A percentile compares a stretch with the other conserved stretches of the same genome.
Conservation (phyloP, 1,140 invertebrate species). For the Choristoneura fumiferana region DNA sequence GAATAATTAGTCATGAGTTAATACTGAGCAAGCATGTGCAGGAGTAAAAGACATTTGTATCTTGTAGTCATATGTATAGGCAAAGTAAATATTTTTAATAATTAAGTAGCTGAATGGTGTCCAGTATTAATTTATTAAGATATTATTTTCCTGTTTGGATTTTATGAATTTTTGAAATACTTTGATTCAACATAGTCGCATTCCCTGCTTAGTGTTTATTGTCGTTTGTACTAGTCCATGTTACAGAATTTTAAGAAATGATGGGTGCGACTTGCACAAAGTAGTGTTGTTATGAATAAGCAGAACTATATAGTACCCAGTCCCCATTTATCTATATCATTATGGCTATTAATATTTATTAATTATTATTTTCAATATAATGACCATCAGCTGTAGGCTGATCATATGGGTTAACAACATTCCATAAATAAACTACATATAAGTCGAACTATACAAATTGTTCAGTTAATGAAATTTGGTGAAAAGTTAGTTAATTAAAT, state of each 20-base stretch:
- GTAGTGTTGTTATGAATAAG: neutral
- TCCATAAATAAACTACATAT: neutral
- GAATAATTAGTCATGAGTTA: conserved; percentile 1
- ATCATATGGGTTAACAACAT: neutral
- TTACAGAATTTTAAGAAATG: no score
- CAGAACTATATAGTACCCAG: neutral
- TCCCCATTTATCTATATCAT: neutral
- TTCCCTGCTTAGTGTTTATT: neutral
- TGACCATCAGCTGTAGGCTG: no score
- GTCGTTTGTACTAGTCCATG: conserved; percentile 2
- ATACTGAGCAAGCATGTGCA: neutral
- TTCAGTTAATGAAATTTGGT: neutral
- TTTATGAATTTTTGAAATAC: neutral
- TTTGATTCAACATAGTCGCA: neutral
- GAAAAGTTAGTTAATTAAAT: no score
- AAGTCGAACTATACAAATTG: neutral
- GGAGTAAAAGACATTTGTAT: conserved; percentile 15
- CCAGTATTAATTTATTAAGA: conserved; percentile 16
- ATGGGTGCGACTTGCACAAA: neutral
- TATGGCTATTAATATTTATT: no score
- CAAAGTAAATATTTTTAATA: conserved; percentile 3
- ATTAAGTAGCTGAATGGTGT: conserved; percentile 6
- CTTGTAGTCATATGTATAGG: conserved; percentile 4
- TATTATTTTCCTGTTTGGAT: neutral
- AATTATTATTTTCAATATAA: no score